Evolutionary conservation across 2,888 invertebrate species (phyloP), one percentile per base, ranked within the genome.

Genomic region (Morpho deidamia): DNA sequence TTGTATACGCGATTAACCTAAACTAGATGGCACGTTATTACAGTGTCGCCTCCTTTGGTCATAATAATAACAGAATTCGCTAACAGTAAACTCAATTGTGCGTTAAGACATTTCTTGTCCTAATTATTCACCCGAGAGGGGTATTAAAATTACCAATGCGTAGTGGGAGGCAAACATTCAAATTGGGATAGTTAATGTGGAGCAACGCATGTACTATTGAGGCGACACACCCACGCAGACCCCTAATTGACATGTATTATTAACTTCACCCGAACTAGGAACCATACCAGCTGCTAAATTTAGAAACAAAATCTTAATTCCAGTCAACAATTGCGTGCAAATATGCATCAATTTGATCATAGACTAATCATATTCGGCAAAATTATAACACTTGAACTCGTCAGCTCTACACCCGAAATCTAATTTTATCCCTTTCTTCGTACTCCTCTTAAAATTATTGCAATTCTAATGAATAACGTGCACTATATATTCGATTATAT

Each of bases 1-100:
- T 88, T 90, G 89, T 90, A 90, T 89, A 89, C 88, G 86, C 88
- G 86, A 84, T 89, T 89, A 90, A 89, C 90, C 90, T 90, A 90
- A 89, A 89, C 89, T 90, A 90, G 89, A 90, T 90, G 90, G 90
- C 90, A 90, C 90, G 88, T 89, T 80, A 82, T 76, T 78, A 76
- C 76, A 80, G 88, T 88, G 90, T 84, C 88, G 89, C 87, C 88
- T 78, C 86, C 80, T 84, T 86, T 84, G 86, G 85, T 86, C 87
- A 72, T 72, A 71, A 75, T 72, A 78, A 71, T 69, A 75, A 69
- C 67, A 71, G 68, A 69, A 71, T 73, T 78, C 69, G 68, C 69
- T 70, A 76, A 74, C 67, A 72, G 68, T 66, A 68, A 84, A 87
- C 78, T 82, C 83, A 88, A 84, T 89, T 89, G 89, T 88, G 89